Evolutionary conservation across 2,888 invertebrate species (phyloP), one percentile per base, ranked within the genome.

Genomic region (Hemaris fuciformis): DNA sequence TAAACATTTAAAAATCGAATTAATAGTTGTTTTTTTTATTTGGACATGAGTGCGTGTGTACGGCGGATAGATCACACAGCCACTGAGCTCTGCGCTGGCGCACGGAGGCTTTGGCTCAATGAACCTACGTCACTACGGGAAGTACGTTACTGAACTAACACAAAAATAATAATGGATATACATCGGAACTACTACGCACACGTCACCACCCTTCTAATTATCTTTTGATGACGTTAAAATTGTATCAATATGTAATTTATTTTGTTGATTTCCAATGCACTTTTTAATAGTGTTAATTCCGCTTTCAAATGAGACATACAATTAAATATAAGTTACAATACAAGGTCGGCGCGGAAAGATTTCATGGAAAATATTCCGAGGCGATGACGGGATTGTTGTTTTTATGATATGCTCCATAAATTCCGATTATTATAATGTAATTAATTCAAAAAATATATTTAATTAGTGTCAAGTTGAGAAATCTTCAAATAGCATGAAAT

Each of bases 61-160:
- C 89, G 73, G 80, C 86, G 83, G 81, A 88, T 92, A 90, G 91
- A 87, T 87, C 90, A 91, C 90, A 80, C 81, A 69, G 82, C 79
- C 87, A 92, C 92, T 92, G 92, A 91, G 88, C 85, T 69, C 75
- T 60, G 83, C 81, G 87, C 73, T 69, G 72, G 85, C 88, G 84
- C 83, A 79, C 79, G 73, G 76, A 79, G 83, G 74, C 87, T 87
- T 83, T 81, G 84, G 76, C 84, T 91, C 83, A 89, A 90, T 89
- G 88, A 77, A 81, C 72, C 81, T 83, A 84, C 92, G 92, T 92
- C 91, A 92, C 77, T 76, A 78, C 85, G 92, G 92, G 88, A 91
- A 91, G 88, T 91, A 88, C 91, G 89, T 82, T 78, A 79, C 80
- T 79, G 80, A 83, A 80, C 81, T 81, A 87, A 88, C 84, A 86